Evolutionary conservation across 2,113 vertebrate species (phyloP), one percentile per base, ranked within the genome.

Genomic region (Solenodon paradoxus): DNA sequence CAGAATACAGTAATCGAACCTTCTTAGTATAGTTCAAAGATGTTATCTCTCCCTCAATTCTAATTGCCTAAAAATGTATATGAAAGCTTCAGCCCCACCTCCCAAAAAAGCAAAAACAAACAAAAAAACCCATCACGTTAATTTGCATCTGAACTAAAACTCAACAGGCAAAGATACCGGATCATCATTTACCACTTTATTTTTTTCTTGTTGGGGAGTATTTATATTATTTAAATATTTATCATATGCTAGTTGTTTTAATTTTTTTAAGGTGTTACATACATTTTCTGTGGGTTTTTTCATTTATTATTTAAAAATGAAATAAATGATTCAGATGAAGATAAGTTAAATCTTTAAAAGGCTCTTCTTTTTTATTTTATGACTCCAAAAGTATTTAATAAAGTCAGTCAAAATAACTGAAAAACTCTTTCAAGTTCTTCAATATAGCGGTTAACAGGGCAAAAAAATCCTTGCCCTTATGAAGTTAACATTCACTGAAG

Each of bases 1-100:
- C 32, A 89, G 47, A 95, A 97, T 93, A 90, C 49, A 89, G 53
- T 51, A 80, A 64, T 74, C 40, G 71, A 22, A 90, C 61, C 55
- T 68, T 79, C 55, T 42, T 78, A 69, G 20, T 35, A 0, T 68
- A 35, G 7, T 74, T 92, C 32, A 63, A 72, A 86, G 11, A 79
- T 45, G 42, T 24, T 32, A 69, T 72, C 78, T 92, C 30, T 90
- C 15, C 17, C 17, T 35, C 32, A 89, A 59, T 77, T 89, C 16
- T 69, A 75, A 20, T 64, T 91, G 8, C 35, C 22, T 82, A 26
- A 51, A n/a, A 91, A 88, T 72, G 22, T 69, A 64, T 9, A 64
- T 20, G 59, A 3, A 90, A 42, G 26, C 45, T 55, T 83, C 55
- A 86, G n/a, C 9, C 10, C n/a, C 49, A 63, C 20, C 55, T 11